A percentile compares a stretch with the other conserved stretches of the same genome.
These are phyloP conservation scores for Cerceris ruficornis DNA, from an alignment of 2,888 invertebrate species.

Conservation along the genomic window DNA sequence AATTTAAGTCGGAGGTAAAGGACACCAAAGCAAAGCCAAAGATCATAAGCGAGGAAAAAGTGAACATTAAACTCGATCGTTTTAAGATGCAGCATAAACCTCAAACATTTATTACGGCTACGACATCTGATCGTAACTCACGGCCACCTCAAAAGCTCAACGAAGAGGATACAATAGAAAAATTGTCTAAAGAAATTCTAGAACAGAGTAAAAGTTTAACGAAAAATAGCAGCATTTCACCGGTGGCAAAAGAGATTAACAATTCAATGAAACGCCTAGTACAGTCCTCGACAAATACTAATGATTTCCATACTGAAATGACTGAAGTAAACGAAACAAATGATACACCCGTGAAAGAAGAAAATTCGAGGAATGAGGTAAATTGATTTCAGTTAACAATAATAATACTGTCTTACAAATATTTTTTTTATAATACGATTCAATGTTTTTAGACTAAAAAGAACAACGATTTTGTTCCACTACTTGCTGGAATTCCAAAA, in stretches of 20 bases:
- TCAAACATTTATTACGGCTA: constrained; percentile 33
- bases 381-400: constrained; percentile 7
- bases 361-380: constrained; percentile 49
- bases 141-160: constrained; percentile 21
- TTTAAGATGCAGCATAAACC: constrained; percentile 54
- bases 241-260: constrained; percentile 17
- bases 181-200: constrained; percentile 75
- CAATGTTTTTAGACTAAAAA: constrained; percentile 24
- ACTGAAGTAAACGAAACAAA: constrained; percentile 22
- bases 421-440: constrained; percentile 2
- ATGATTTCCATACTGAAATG: constrained; percentile 5
- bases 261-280: constrained; percentile 17
- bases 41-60: constrained; percentile 71
- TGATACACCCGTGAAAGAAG: constrained; percentile 27
- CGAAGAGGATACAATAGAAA: constrained; percentile 71
- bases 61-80: constrained; percentile 69
- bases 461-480: constrained; percentile 65
- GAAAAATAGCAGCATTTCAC: constrained; percentile 37
- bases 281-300: constrained; percentile 20
- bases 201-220: constrained; percentile 75
- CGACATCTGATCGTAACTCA: constrained; percentile 36
- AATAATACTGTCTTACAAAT: neutral
- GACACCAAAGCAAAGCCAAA: constrained; percentile 65
- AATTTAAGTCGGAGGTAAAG: constrained; percentile 14
- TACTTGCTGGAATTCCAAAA: constrained; percentile 74